Conservation (phyloP, 2,888 invertebrate species). For the Drosophila borealis region DNA sequence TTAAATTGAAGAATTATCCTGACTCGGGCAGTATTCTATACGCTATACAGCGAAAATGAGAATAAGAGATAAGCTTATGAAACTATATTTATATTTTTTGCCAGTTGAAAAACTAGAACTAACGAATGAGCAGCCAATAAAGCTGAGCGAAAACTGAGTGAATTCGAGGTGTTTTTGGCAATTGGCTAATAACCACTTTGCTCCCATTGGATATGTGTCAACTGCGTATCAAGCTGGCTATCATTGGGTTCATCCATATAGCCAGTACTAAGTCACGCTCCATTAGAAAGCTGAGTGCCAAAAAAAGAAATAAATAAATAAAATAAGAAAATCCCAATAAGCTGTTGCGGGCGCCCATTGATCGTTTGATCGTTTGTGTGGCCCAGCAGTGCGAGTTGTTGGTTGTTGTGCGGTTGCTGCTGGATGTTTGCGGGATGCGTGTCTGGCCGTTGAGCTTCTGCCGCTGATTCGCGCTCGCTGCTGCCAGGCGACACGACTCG, state of each 20-base stretch:
- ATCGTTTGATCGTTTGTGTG: slow-evolving; percentile 49
- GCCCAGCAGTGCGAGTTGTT: slow-evolving; percentile 32
- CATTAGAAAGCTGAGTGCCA: slow-evolving; percentile 69
- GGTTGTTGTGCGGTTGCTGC: slow-evolving; percentile 15
- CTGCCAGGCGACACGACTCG: slow-evolving; percentile 66
- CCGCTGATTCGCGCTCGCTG: slow-evolving; percentile 55
- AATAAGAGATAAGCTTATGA: too few species aligned
- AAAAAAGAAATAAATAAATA: slow-evolving; percentile 18
- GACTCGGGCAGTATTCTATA: too few species aligned
- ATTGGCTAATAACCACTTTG: slow-evolving; percentile 63
- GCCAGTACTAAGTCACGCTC: slow-evolving; percentile 68
- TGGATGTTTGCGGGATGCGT: slow-evolving; percentile 53
- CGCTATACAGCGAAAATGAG: too few species aligned
- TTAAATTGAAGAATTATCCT: too few species aligned
- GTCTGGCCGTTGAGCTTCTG: slow-evolving; percentile 56
- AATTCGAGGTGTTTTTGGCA: slow-evolving; percentile 14
- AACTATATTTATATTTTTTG: too few species aligned
- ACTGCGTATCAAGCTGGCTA: slow-evolving; percentile 46
- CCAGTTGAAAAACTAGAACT: too few species aligned
- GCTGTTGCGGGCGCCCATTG: slow-evolving; percentile 68
- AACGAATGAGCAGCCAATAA: too few species aligned
- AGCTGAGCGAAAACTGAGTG: neutral
- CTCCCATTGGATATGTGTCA: slow-evolving; percentile 67
- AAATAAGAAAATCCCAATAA: slow-evolving; percentile 32
- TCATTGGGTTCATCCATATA: slow-evolving; percentile 62